phyloP scores from a whole-genome alignment of 2,113 vertebrate genomes.

The Pedionomus torquatus region DNA sequence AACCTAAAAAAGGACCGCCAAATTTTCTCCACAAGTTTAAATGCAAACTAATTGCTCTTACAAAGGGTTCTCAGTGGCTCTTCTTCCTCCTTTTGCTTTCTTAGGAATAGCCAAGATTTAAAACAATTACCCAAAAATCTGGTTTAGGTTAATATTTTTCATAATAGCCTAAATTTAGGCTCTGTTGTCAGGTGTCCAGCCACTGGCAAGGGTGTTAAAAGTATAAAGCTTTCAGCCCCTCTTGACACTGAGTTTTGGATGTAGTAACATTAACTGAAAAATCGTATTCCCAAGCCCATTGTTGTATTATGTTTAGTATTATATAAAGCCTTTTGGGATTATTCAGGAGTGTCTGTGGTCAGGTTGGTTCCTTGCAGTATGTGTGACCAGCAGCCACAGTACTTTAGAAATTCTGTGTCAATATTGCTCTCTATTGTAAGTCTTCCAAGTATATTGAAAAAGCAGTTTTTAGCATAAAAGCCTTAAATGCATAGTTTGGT shows the following conservation, averaged over 20 bases:
- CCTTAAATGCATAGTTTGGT: background rate
- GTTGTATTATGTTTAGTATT: background rate
- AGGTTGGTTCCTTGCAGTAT: background rate
- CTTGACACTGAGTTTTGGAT: background rate
- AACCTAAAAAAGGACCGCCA: background rate
- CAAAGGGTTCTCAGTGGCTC: background rate
- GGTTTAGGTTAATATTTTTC: background rate
- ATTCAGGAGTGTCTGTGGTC: background rate
- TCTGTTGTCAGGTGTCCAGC: background rate
- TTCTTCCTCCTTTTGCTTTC: background rate
- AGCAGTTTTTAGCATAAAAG: background rate
- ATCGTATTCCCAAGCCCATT: background rate
- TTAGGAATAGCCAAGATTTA: background rate
- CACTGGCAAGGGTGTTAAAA: background rate
- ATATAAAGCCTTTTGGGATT: background rate
- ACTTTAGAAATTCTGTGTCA: background rate
- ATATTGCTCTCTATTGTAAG: background rate
- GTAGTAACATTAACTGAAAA: background rate
- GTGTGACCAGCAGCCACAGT: rapidly evolving
- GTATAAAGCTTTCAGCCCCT: background rate
- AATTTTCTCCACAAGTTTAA: background rate
- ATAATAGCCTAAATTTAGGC: background rate
- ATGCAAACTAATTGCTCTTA: background rate
- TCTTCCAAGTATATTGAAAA: background rate
- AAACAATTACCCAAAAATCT: background rate